Evolutionary conservation across 2,888 invertebrate genomes (phyloP).

Genomic region (Unio delphinus): DNA sequence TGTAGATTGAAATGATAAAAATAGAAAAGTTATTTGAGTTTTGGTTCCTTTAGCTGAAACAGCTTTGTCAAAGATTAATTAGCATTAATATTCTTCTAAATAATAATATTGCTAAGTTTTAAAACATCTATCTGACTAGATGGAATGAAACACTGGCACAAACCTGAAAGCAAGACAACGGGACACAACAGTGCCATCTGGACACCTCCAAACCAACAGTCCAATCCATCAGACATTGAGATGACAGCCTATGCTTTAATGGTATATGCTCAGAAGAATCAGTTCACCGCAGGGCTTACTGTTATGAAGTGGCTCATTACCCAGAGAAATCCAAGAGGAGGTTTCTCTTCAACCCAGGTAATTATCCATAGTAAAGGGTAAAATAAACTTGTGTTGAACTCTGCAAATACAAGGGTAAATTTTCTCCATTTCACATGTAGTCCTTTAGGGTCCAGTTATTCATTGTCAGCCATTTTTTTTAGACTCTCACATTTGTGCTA

Average conservation of each 20-base stretch:
- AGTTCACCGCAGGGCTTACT: constrained; percentile 52
- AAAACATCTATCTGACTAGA: constrained; percentile 26
- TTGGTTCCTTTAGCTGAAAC: too few relatives aligned
- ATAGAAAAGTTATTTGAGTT: too few relatives aligned
- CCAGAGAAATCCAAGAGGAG: constrained; percentile 67
- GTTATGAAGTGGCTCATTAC: constrained; percentile 68
- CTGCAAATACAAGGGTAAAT: too few relatives aligned
- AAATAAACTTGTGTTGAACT: too few relatives aligned
- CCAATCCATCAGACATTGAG: constrained; percentile 65
- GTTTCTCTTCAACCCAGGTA: constrained; percentile 71
- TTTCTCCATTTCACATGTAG: too few relatives aligned
- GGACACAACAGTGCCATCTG: constrained; percentile 30
- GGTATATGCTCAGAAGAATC: constrained; percentile 49
- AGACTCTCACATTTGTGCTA: too few relatives aligned
- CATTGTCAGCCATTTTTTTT: too few relatives aligned
- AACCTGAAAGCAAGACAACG: constrained; percentile 35
- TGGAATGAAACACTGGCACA: constrained; percentile 62
- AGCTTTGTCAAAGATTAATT: too few relatives aligned
- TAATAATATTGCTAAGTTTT: neutral
- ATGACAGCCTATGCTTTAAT: constrained; percentile 70
- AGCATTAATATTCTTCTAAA: neutral
- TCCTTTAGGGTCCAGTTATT: too few relatives aligned
- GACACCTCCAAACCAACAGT: constrained; percentile 44
- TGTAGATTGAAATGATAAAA: too few relatives aligned
- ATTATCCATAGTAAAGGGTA: neutral